Percentiles rank a stretch among this genome's conserved stretches.
phyloP scores from a whole-genome alignment of 1,140 invertebrate genomes.

The Drosophila rhopaloa region DNA sequence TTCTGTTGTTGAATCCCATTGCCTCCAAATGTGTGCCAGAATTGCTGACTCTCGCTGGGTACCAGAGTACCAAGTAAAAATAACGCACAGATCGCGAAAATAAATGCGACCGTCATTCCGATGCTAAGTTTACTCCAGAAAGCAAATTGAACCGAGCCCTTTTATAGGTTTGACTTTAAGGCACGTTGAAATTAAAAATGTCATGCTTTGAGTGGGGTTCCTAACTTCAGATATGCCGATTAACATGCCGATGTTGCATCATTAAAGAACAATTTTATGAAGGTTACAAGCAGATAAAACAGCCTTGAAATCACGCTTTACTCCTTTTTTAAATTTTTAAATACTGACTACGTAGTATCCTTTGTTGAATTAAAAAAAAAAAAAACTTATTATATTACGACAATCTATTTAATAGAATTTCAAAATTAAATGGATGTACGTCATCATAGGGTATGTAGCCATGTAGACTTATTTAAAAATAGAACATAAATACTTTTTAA shows the following conservation, averaged over 20 bases:
- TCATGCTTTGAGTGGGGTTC: not conserved
- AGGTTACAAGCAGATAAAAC: not conserved
- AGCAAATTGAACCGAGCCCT: not conserved
- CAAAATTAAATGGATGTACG: no score
- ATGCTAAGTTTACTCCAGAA: not conserved
- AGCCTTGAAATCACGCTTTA: conserved; percentile 5
- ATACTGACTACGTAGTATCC: not conserved
- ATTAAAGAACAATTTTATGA: not conserved
- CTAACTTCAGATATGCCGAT: not conserved
- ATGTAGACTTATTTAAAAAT: no score
- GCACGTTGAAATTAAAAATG: not conserved
- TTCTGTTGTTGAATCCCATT: not conserved
- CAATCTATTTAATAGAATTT: no score
- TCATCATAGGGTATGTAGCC: no score
- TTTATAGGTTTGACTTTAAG: conserved; percentile 16
- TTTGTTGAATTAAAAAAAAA: no score
- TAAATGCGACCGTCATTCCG: not conserved
- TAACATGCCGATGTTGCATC: conserved; percentile 9
- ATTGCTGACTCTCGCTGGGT: no score
- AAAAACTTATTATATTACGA: no score
- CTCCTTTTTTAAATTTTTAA: not conserved
- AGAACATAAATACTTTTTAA: no score
- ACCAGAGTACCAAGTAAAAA: not conserved
- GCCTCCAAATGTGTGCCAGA: no score
- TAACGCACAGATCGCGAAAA: not conserved